A percentile compares a stretch with the other conserved stretches of the same genome.
These are phyloP conservation scores for Hiodon tergisus DNA, from an alignment of 2,113 vertebrate genomes.

Conservation along the genomic window DNA sequence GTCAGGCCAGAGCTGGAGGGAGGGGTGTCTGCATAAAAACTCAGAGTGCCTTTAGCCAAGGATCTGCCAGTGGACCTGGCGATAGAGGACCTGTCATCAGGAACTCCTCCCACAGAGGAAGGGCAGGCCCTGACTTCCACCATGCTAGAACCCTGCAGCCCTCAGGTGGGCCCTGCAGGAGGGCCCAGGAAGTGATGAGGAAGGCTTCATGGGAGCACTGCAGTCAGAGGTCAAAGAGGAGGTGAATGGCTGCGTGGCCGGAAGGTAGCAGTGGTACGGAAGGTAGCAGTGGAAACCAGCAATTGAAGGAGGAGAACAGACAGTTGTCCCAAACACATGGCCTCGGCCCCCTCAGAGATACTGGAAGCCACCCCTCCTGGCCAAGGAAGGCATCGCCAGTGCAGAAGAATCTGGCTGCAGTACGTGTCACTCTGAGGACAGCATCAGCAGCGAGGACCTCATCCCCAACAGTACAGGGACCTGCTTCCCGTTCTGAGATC, in stretches of 20 bases:
- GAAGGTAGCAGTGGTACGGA: conserved; percentile 35
- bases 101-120: conserved; percentile 9
- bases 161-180: too few species aligned
- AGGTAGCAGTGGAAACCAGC: conserved; percentile 22
- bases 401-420: conserved; percentile 68
- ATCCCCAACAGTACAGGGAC: conserved; percentile 47
- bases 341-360: too few species aligned
- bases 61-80: conserved; percentile 21
- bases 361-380: conserved; percentile 24
- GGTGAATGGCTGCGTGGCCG: conserved; percentile 46
- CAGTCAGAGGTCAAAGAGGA: conserved; percentile 29
- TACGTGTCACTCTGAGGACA: conserved; percentile 58
- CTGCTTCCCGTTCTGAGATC: conserved; percentile 39
- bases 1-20: conserved; percentile 65
- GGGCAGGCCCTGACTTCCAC: conserved; percentile 22
- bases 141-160: too few species aligned
- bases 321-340: too few species aligned
- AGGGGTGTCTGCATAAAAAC: conserved; percentile 47
- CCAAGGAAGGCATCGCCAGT: conserved; percentile 25
- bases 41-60: conserved; percentile 28
- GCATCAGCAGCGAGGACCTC: conserved; percentile 50
- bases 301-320: conserved; percentile 11
- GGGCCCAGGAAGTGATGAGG: conserved; percentile 6
- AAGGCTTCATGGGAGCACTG: not conserved
- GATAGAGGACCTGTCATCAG: conserved; percentile 16